phyloP scores from a whole-genome alignment of 2,888 invertebrate species.

The Apotomis turbidana region DNA sequence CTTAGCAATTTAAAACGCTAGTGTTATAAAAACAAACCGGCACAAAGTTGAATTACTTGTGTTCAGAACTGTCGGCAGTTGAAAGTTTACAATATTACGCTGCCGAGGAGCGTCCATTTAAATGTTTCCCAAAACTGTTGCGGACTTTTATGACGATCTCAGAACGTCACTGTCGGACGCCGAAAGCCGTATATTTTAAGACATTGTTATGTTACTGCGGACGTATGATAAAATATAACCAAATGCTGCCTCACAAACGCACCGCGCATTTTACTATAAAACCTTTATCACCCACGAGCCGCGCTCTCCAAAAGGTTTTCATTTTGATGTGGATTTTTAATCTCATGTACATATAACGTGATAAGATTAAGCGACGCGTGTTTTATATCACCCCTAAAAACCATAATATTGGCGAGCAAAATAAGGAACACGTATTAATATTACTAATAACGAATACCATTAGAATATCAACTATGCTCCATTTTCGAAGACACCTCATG shows the following conservation, averaged over 20 bases:
- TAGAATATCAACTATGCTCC: conserved; percentile 44
- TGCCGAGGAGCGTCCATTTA: conserved; percentile 55
- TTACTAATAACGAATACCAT: conserved; percentile 37
- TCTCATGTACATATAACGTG: not conserved
- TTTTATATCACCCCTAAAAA: not conserved
- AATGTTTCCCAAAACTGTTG: conserved; percentile 56
- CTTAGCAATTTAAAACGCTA: not conserved
- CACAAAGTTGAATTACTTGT: conserved; percentile 46
- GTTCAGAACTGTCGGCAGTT: conserved; percentile 45
- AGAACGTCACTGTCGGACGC: conserved; percentile 53
- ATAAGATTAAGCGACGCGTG: not conserved
- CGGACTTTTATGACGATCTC: conserved; percentile 62
- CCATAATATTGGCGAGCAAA: not conserved
- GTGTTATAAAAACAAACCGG: conserved; percentile 41
- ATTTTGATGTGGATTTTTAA: not conserved
- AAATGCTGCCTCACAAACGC: conserved; percentile 2
- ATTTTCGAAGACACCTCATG: conserved; percentile 47
- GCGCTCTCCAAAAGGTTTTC: not conserved
- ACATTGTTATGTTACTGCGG: conserved; percentile 58
- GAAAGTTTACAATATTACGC: conserved; percentile 54
- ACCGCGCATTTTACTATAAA: not conserved
- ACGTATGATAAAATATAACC: conserved; percentile 16
- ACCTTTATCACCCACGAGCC: not conserved
- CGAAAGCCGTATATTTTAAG: conserved; percentile 56
- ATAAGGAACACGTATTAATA: not conserved